Percentiles rank a stretch among this genome's conserved stretches.
phyloP scores from a whole-genome alignment of 2,113 vertebrate genomes.

The Mus pahari region DNA sequence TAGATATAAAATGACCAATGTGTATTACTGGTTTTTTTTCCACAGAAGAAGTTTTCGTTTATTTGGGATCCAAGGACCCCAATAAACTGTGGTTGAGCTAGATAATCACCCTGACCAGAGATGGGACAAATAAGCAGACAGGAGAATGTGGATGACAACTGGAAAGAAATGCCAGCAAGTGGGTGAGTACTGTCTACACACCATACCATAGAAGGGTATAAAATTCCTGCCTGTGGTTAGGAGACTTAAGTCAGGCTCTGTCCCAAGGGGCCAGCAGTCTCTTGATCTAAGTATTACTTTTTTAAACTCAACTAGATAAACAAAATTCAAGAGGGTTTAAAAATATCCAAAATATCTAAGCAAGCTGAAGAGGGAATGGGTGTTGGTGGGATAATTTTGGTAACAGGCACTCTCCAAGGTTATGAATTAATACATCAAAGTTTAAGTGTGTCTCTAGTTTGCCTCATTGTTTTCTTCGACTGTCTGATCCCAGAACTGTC shows the following conservation, averaged over 20 bases:
- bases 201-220: too few relatives aligned
- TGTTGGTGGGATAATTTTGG: neutral
- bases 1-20: neutral
- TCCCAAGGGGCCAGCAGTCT: constrained; percentile 89
- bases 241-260: neutral
- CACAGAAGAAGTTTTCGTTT: constrained; percentile 68
- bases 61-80: constrained; percentile 67
- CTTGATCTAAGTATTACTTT: constrained; percentile 89
- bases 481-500: neutral
- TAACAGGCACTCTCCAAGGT: neutral
- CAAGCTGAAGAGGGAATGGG: neutral
- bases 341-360: neutral
- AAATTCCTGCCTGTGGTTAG: neutral
- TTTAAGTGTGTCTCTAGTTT: neutral
- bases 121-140: neutral
- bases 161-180: neutral
- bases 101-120: constrained; percentile 4
- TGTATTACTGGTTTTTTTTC: neutral
- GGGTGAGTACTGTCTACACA: neutral
- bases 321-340: neutral
- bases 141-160: neutral
- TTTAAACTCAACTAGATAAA: neutral
- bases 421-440: neutral
- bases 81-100: constrained; percentile 61
- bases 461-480: neutral